Evolutionary conservation across 2,113 vertebrate genomes (phyloP).

Genomic region (Perognathus longimembris): DNA sequence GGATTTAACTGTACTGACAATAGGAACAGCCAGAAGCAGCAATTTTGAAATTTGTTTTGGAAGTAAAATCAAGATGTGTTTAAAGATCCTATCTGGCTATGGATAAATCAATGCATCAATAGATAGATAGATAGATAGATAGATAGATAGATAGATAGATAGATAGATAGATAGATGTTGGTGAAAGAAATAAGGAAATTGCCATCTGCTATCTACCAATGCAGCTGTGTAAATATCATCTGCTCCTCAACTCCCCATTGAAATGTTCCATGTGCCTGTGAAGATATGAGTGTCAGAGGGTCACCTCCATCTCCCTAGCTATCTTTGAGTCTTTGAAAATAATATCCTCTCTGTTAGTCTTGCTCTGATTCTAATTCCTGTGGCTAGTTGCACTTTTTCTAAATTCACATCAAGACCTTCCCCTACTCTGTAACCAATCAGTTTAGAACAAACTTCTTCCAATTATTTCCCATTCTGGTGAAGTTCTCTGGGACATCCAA

Average conservation of each 20-base stretch:
- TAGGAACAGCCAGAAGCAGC: not conserved
- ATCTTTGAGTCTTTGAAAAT: not conserved
- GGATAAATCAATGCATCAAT: too few species aligned
- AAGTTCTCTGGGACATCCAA: not conserved
- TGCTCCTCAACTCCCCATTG: not conserved
- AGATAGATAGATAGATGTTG: not conserved
- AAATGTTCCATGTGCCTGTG: not conserved
- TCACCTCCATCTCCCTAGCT: not conserved
- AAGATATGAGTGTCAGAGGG: not conserved
- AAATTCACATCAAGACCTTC: not conserved
- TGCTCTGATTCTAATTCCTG: not conserved
- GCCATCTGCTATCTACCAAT: not conserved
- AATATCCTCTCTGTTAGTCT: not conserved
- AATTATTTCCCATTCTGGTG: not conserved
- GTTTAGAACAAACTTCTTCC: not conserved
- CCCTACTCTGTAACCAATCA: not conserved
- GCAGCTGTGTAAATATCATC: constrained; percentile 7
- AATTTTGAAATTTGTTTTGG: not conserved
- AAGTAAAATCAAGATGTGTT: not conserved
- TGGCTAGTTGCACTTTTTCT: not conserved
- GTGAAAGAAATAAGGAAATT: not conserved
- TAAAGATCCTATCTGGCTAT: not conserved
- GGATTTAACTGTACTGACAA: not conserved
- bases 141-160: not conserved
- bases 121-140: not conserved